Conservation (phyloP, 2,113 vertebrate genomes). For the Montifringilla adamsi region DNA sequence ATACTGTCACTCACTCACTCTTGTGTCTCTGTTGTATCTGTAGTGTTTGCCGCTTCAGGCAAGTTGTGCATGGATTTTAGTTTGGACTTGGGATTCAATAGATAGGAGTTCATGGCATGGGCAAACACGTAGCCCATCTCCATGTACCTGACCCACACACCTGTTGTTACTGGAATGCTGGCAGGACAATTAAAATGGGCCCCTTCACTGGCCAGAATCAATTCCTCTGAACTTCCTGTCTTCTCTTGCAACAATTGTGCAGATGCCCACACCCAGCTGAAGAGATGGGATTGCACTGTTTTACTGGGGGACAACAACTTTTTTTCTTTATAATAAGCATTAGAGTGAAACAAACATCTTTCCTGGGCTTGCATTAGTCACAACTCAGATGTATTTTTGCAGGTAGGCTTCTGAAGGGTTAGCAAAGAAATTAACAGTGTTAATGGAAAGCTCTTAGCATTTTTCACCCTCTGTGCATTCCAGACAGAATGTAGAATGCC, state of each 20-base stretch:
- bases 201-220: not conserved
- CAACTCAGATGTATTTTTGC: not conserved
- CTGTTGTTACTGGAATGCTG: not conserved
- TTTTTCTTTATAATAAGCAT: not conserved
- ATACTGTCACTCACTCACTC: not conserved
- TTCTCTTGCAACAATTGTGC: not conserved
- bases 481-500: not conserved
- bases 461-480: not conserved
- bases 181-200: not conserved
- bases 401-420: not conserved
- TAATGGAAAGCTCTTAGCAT: not conserved
- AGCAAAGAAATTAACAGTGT: not conserved
- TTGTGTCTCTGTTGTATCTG: not conserved
- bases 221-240: not conserved
- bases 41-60: not conserved
- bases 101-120: fast-evolving
- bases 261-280: not conserved
- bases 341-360: not conserved
- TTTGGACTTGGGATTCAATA: not conserved
- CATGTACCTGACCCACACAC: not conserved
- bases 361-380: not conserved
- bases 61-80: not conserved
- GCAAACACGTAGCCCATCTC: fast-evolving
- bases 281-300: not conserved
- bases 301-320: not conserved